phyloP scores from a whole-genome alignment of 1,140 invertebrate species.

The Drosophila busckii region DNA sequence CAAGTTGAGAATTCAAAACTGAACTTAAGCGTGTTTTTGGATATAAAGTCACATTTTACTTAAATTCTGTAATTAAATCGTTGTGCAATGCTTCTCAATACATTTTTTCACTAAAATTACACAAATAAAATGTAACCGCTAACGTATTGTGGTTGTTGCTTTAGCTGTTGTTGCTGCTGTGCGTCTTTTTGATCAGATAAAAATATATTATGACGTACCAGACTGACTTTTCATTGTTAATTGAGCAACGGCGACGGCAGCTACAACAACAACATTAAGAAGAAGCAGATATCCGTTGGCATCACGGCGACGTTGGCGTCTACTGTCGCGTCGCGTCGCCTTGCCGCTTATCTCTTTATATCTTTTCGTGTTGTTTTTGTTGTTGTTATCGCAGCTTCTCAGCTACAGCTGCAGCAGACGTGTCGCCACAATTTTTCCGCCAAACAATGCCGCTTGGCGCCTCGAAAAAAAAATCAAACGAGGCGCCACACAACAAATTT shows the following conservation, averaged over 20 bases:
- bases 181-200: conserved; percentile 52
- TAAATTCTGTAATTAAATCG: too few species aligned
- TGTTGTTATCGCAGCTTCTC: conserved; percentile 18
- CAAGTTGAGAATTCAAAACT: conserved; percentile 15
- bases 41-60: too few species aligned
- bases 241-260: conserved; percentile 49
- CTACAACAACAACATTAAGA: conserved; percentile 35
- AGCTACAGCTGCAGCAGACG: conserved; percentile 67
- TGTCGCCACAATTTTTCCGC: conserved; percentile 78
- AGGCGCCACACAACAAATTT: conserved; percentile 46
- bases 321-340: conserved; percentile 37
- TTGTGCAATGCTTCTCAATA: too few species aligned
- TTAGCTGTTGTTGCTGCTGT: conserved; percentile 37
- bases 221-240: conserved; percentile 71
- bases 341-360: conserved; percentile 22
- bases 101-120: too few species aligned
- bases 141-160: conserved; percentile 38
- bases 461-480: conserved; percentile 75
- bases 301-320: conserved; percentile 27
- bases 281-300: conserved; percentile 67
- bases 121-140: too few species aligned
- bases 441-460: conserved; percentile 63
- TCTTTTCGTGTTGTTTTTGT: conserved; percentile 66
- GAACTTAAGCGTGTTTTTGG: too few species aligned
- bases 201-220: conserved; percentile 75